phyloP scores from a whole-genome alignment of 2,888 invertebrate genomes.

The Temnothorax ravouxi region DNA sequence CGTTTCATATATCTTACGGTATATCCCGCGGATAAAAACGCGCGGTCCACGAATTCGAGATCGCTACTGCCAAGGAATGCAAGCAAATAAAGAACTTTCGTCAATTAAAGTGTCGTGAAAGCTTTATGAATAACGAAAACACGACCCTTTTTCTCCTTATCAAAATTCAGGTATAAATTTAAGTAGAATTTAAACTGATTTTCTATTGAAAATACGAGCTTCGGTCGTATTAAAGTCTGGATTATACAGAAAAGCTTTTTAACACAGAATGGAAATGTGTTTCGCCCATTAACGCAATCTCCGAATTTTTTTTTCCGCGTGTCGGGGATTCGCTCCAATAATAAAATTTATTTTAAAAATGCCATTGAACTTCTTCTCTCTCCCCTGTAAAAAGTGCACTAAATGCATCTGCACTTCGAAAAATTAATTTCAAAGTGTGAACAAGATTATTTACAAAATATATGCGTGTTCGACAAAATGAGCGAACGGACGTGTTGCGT shows the following conservation, averaged over 20 bases:
- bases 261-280: slow-evolving; percentile 20
- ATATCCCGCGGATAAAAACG: slow-evolving; percentile 1
- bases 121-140: background rate
- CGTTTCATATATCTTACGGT: slow-evolving; percentile 25
- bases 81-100: background rate
- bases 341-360: slow-evolving; percentile 37
- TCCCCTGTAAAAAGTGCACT: background rate
- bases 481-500: background rate
- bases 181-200: slow-evolving; percentile 4
- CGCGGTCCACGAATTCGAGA: background rate
- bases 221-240: background rate
- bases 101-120: slow-evolving; percentile 9
- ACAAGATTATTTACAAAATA: background rate
- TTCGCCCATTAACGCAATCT: slow-evolving; percentile 31
- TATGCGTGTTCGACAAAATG: background rate
- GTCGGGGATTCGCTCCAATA: background rate
- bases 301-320: background rate
- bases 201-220: background rate
- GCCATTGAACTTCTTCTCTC: background rate
- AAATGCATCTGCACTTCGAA: background rate
- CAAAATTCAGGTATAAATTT: background rate
- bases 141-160: background rate
- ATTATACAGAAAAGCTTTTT: slow-evolving; percentile 10
- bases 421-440: slow-evolving; percentile 4
- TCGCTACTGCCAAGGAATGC: background rate